Base-by-base conservation (phyloP, 2,797 vertebrate species). In the Knipowitschia caucasica region DNA sequence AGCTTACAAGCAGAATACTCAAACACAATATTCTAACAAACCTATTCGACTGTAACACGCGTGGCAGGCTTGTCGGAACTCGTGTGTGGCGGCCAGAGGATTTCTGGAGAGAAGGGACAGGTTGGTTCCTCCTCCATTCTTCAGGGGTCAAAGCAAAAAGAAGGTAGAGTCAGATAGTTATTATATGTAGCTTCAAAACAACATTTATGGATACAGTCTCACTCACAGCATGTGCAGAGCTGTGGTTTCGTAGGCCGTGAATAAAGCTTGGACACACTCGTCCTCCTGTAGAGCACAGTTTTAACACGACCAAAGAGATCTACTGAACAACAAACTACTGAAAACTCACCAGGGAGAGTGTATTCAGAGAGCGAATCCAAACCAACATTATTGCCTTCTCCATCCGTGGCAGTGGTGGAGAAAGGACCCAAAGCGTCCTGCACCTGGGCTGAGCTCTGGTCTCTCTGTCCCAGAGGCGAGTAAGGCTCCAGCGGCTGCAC, bases 41-140 rank as follows among this genome's bases (percentile, higher is more conserved):
- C 97, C 97, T 94, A 95, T 95, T 83, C 95, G 91, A 51, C 94
- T 94, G 78, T 98, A 98, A 86, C 97, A 99, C 73, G 94, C 91
- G 51, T 93, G 92, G 73, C 97, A 99, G 53, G 95, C 96, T 86
- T 98, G 96, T 67, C 95, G 93, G 83, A 99, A 99, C 78, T 97
- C 81, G 0, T 99, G 95, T 52, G 94, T 95, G 70, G 91, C 88
- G 5, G 92, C 93, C 83, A 99, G 71, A 27, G 97, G 96, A 77
- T 99, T 98, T 88, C 95, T 93, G 77, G 96, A 94, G 64, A 98
- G 91, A 72, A 97, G 76, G 44, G 93, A 91, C 1, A 93, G 91
- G 83, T 93, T 95, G 40, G 90, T 91, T 31, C 88, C 89, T 7
- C 80, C 78, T 26, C 90, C 88, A 10, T 91, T 92, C 91, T 92